Evolutionary conservation across 2,797 vertebrate genomes (phyloP), one percentile per base, ranked within the genome.

Genomic region (Mus minutoides): DNA sequence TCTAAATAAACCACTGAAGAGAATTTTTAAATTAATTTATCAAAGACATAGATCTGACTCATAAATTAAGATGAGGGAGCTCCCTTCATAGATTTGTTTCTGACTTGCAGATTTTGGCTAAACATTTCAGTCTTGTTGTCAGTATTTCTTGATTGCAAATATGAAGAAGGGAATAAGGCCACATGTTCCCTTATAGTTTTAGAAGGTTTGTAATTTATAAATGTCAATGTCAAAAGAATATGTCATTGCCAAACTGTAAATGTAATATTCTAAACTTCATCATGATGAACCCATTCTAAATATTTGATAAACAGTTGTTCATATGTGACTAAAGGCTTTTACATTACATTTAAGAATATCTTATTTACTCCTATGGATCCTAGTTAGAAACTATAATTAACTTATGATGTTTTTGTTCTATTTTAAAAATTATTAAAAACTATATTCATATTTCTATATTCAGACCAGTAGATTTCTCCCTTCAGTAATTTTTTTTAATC

Each of bases 311-410:
- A 2, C 7, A 92, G 31, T 88, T 95, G 19, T 67, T 92, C 40
- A 87, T 87, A 29, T 97, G 37, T 90, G 73, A 75, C 54, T 82
- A 76, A 94, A 90, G 88, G 52, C 0, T 77, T 84, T 94, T 95
- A 37, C 52, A 40, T 56, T 94, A 91, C 12, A 86, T 85, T 37
- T 95, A 92, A 21, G 14, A 6, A 58, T 91, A 89, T 92, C 62
- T 73, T 56, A 91, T 71, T 91, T 90, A 52, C 43, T 90, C 49
- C 24, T 94, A 34, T 78, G 9, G 17, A 87, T 90, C 85, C 17
- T 2, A 77, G 31, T 88, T 29, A 92, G 86, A 96, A 94, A 37
- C 43, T 94, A 69, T 40, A 89, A 78, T 82, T 83, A 90, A 40
- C 37, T 94, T 14, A 84, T 54, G 56, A 14, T 85, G 16, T 52